Base-by-base conservation (phyloP, 1,140 invertebrate genomes). In the Drosophila littoralis region DNA sequence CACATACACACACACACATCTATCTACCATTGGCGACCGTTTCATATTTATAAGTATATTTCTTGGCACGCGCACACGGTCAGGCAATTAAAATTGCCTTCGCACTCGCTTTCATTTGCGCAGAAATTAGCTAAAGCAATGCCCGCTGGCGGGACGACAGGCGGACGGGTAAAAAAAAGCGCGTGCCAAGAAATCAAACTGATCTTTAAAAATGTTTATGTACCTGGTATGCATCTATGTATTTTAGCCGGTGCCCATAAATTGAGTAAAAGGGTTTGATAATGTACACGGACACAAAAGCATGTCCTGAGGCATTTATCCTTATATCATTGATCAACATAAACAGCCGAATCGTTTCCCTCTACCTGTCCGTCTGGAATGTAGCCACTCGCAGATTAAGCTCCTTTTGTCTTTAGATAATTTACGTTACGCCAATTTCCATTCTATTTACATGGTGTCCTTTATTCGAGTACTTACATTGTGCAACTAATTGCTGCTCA, bases 1-100 rank as follows among this genome's bases (percentile, higher is more conserved):
- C 1, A 38, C 6, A 12, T n/a, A 28, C 22, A 36, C 22, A 42
- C 22, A 43, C 1, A 52, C 12, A 36, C 10, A 42, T 15, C 66
- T 64, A 54, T 52, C 66, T n/a, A 64, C 60, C 6, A 52, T 52
- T 60, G 51, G 36, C 59, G 46, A 57, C 50, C 69, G 55, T 71
- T 43, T 79, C 82, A 86, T 88, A 88, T 76, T 88, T 88, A 61
- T 77, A 67, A 60, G 48, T 66, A 75, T 77, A 67, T 79, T 90
- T 70, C 45, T 89, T 88, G 84, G 84, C 84, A 88, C 77, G 73
- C 84, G 83, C 64, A 63, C 50, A 59, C 50, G 46, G 38, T 50
- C 66, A 70, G 59, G 66, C 69, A 89, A 88, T 80, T 89, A 80
- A 80, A 75, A 80, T 67, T 73, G 66, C 55, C 54, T 73, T 51